phyloP scores from a whole-genome alignment of 2,113 vertebrate species.

The Pantherophis guttatus region DNA sequence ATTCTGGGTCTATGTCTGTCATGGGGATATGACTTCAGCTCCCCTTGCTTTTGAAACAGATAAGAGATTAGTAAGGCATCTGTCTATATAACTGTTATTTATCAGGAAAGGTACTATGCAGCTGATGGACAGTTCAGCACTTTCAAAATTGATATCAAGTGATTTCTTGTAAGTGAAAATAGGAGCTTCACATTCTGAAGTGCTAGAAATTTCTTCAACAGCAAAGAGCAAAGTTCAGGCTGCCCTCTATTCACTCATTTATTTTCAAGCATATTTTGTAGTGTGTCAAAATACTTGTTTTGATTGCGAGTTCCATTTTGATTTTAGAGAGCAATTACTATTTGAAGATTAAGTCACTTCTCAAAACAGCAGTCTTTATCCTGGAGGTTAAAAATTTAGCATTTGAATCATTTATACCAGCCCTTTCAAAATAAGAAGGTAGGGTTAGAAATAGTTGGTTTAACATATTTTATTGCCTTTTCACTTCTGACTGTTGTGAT shows the following conservation, averaged over 20 bases:
- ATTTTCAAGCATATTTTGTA: too few relatives aligned
- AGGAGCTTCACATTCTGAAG: background rate
- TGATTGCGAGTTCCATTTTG: background rate
- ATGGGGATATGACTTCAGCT: background rate
- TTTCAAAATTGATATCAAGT: background rate
- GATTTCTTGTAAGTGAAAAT: background rate
- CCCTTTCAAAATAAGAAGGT: background rate
- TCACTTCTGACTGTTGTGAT: background rate
- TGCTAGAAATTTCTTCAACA: background rate
- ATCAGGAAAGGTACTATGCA: background rate
- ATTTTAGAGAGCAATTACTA: background rate
- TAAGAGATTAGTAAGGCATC: background rate
- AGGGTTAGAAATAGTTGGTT: background rate
- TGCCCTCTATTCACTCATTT: background rate
- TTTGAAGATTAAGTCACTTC: background rate
- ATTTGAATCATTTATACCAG: background rate
- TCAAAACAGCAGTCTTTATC: background rate
- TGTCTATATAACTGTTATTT: background rate
- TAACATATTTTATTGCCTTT: background rate
- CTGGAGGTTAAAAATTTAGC: background rate
- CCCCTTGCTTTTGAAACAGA: background rate
- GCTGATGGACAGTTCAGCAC: background rate
- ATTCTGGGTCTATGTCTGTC: background rate
- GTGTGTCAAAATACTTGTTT: background rate
- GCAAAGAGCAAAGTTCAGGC: background rate